Evolutionary conservation across 2,888 invertebrate species (phyloP).

Genomic region (Loripinus fragilis): DNA sequence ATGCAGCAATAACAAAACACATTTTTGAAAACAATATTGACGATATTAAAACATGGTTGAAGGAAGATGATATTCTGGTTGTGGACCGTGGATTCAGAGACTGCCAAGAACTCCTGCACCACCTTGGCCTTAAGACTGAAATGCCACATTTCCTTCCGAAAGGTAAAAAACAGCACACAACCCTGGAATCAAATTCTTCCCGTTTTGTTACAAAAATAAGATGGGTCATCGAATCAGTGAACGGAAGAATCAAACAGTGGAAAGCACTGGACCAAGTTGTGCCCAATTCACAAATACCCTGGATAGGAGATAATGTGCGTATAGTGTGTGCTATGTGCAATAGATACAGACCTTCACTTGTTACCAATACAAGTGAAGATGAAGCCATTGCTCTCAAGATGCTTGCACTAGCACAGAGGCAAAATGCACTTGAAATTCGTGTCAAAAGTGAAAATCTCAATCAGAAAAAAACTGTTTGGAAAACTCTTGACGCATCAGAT

Average conservation of each 20-base stretch:
- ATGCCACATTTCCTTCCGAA: no score
- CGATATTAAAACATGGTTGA: constrained; percentile 37
- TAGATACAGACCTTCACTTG: neutral
- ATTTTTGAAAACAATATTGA: constrained; percentile 45
- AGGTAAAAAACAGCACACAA: no score
- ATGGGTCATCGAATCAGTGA: constrained; percentile 29
- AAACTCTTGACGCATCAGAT: neutral
- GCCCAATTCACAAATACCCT: neutral
- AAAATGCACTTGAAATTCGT: neutral
- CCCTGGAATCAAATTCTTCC: no score
- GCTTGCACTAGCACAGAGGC: neutral
- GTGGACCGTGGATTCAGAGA: no score
- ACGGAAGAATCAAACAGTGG: neutral
- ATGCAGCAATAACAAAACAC: constrained; percentile 49
- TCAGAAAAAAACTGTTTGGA: neutral
- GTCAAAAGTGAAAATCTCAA: no score
- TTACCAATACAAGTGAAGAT: neutral
- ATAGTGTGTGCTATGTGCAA: neutral
- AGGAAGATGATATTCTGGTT: constrained; percentile 2
- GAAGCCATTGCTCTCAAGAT: neutral
- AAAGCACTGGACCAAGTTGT: neutral
- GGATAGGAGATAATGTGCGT: neutral
- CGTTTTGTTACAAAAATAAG: neutral
- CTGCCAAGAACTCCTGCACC: no score
- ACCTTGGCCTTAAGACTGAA: no score